Evolutionary conservation across 2,113 vertebrate species (phyloP).

Genomic region (Edolisoma coerulescens): DNA sequence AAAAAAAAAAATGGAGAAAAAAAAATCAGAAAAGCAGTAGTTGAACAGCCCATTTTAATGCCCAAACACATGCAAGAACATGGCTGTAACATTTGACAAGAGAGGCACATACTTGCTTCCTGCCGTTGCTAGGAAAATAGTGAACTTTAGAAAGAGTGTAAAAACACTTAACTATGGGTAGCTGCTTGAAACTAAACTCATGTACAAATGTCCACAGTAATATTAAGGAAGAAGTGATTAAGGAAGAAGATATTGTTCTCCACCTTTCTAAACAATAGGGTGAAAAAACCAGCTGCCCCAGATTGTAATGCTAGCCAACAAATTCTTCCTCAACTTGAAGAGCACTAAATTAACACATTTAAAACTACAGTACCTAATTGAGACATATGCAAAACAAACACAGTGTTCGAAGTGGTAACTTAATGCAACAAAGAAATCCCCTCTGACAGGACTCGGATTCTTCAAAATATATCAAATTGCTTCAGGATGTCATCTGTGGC

Average conservation of each 20-base stretch:
- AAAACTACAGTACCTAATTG: neutral
- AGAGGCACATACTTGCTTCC: neutral
- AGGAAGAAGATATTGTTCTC: neutral
- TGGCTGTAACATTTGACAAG: neutral
- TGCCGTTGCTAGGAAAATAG: neutral
- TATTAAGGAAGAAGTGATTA: neutral
- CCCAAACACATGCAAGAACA: neutral
- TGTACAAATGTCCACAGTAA: neutral
- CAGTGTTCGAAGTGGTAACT: neutral
- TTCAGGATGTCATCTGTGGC: neutral
- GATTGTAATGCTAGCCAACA: neutral
- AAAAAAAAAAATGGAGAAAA: neutral
- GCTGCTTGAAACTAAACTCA: neutral
- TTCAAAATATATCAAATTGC: neutral
- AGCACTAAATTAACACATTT: neutral
- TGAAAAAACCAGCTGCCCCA: neutral
- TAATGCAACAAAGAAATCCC: neutral
- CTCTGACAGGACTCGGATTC: neutral
- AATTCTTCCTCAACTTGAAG: neutral
- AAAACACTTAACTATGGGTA: neutral
- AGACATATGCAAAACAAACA: neutral
- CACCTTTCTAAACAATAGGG: neutral
- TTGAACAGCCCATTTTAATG: neutral
- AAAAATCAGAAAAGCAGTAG: neutral
- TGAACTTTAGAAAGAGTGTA: neutral